phyloP scores from a whole-genome alignment of 2,113 vertebrate genomes.

The Ardeotis arabs region DNA sequence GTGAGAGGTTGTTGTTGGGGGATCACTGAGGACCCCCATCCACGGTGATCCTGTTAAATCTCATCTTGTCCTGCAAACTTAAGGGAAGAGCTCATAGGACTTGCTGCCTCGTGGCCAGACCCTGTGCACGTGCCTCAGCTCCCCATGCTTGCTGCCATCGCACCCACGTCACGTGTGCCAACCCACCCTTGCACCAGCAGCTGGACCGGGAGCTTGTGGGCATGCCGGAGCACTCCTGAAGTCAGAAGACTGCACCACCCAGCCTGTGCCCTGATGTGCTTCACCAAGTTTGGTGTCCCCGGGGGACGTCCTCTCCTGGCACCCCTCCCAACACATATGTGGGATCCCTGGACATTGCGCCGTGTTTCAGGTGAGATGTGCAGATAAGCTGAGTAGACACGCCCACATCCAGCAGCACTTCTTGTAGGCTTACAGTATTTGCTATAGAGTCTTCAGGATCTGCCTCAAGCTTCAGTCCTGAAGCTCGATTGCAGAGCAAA shows the following conservation, averaged over 20 bases:
- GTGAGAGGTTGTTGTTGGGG: rapidly evolving
- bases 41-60: rapidly evolving
- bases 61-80: not conserved
- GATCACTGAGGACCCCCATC: not conserved
- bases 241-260: not conserved
- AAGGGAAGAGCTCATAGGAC: rapidly evolving
- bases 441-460: not conserved
- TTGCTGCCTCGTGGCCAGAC: not conserved
- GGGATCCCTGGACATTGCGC: not conserved
- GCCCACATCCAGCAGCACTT: not conserved
- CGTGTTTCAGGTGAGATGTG: no score
- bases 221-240: not conserved
- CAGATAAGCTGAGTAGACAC: not conserved
- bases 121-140: rapidly evolving
- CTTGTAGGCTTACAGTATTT: no score
- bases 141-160: rapidly evolving
- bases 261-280: no score
- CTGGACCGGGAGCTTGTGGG: not conserved
- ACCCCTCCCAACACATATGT: not conserved
- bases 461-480: not conserved
- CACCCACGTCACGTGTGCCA: not conserved
- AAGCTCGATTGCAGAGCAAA: not conserved
- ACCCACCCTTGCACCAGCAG: rapidly evolving
- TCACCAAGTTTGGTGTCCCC: no score
- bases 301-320: no score